A percentile compares a stretch with the other conserved stretches of the same genome.
Evolutionary conservation across 1,140 invertebrate species (phyloP).

Genomic region (Melanaphis sacchari): DNA sequence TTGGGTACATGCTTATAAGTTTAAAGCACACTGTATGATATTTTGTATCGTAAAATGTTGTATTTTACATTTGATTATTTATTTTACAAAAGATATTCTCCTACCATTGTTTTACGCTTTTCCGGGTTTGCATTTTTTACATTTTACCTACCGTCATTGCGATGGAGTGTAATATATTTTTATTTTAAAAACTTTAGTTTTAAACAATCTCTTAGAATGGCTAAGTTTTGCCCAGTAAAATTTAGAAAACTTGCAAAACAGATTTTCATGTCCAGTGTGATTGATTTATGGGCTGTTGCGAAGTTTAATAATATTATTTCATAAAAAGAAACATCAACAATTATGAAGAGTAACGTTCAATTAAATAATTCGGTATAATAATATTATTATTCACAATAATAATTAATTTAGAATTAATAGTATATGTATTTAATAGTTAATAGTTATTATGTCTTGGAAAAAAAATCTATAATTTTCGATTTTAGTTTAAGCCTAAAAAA

Average conservation of each 20-base stretch:
- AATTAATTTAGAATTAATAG: neutral
- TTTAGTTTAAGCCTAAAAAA: neutral
- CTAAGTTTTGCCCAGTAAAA: constrained; percentile 29
- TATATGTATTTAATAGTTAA: neutral
- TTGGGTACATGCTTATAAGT: neutral
- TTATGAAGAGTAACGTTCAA: neutral
- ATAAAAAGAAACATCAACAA: neutral
- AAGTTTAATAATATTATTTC: neutral
- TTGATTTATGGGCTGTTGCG: constrained; percentile 7
- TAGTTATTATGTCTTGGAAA: neutral
- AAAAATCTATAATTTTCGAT: constrained; percentile 11
- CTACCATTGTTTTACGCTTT: neutral
- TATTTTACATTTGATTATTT: constrained; percentile 10
- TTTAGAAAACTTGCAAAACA: constrained; percentile 10
- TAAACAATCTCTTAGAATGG: constrained; percentile 1
- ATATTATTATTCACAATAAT: neutral
- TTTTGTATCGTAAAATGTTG: neutral
- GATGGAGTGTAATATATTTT: constrained; percentile 15
- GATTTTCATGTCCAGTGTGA: constrained; percentile 23
- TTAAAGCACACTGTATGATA: neutral
- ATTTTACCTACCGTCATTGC: constrained; percentile 13
- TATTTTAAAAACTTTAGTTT: constrained; percentile 25
- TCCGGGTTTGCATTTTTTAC: neutral
- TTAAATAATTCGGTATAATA: neutral
- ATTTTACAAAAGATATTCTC: neutral